Percentiles rank a stretch among this genome's conserved stretches.
phyloP scores from a whole-genome alignment of 2,888 invertebrate species.

The Cepaea hortensis region DNA sequence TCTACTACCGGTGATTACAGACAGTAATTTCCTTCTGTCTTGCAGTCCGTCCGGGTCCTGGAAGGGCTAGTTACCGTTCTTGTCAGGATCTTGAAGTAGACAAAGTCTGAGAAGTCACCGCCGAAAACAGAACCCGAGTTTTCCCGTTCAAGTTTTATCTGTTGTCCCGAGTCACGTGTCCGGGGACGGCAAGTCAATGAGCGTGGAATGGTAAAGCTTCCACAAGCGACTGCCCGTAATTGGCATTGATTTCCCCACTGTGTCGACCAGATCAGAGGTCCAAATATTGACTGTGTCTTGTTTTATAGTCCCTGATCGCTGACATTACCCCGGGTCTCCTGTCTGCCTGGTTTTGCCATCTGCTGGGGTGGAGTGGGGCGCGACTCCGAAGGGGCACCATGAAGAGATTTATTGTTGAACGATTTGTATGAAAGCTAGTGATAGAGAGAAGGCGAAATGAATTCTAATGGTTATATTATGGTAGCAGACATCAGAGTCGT shows the following conservation, averaged over 20 bases:
- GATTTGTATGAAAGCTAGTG: no score
- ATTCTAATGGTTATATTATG: no score
- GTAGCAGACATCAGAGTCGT: no score
- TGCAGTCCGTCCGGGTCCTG: background rate
- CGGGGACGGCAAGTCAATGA: constrained; percentile 6
- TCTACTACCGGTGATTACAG: constrained; percentile 36
- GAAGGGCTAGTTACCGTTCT: constrained; percentile 23
- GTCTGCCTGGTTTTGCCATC: background rate
- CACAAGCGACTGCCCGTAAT: constrained; percentile 43
- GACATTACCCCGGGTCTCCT: background rate
- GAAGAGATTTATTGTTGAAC: no score
- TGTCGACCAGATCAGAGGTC: constrained; percentile 14
- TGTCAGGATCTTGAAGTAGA: constrained; percentile 33
- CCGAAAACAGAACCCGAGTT: constrained; percentile 28
- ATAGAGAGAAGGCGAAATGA: no score
- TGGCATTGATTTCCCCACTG: constrained; percentile 36
- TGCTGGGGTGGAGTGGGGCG: no score
- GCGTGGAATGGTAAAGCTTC: constrained; percentile 37
- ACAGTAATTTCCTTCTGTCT: constrained; percentile 38
- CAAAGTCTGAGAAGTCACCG: background rate
- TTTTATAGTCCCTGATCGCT: constrained; percentile 9
- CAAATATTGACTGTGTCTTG: constrained; percentile 21
- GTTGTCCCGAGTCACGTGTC: constrained; percentile 39
- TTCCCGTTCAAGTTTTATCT: constrained; percentile 32
- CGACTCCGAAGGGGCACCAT: no score